Base-by-base conservation (phyloP, 2,797 vertebrate genomes). In the Mastacembelus armatus region DNA sequence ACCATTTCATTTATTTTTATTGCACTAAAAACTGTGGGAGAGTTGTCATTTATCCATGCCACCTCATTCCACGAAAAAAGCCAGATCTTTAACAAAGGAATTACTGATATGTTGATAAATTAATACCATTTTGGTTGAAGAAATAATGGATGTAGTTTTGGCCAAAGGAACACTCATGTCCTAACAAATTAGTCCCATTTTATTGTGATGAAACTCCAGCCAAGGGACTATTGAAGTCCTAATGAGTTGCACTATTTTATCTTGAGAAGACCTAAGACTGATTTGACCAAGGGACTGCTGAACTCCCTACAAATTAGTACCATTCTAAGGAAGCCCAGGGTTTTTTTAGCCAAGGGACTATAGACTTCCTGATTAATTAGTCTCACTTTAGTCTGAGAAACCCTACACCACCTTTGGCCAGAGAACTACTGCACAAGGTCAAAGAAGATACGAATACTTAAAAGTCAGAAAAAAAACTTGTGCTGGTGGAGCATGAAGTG, bases 201-300 rank as follows among this genome's bases (percentile, higher is more conserved):
- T 64, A 74, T 70, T 64, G 6, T 38, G 16, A 68, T 45, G 43
- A 77, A 77, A 71, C 66, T 60, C 24, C 35, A 51, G 68, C 69
- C 61, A 74, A 57, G 30, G 74, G 61, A 66, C 58, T 62, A 67
- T 66, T 75, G 57, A 76, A 67, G 45, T 78, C 60, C 43, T 81
- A 79, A 86, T 84, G 78, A 81, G 65, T 48, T 74, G 67, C 44
- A 80, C 35, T 61, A 39, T 70, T 84, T 85, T 73, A 85, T 76
- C 77, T 80, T 49, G 33, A 68, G 52, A 71, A 59, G 45, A 80
- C 33, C 73, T 15, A 19, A 44, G 52, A 79, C 55, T 61, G 55
- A 68, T 66, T 72, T 52, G 54, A 77, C 64, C 66, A 61, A 54
- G 45, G 49, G 64, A 59, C 56, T 40, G 40, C 55, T 71, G 49